Evolutionary conservation across 2,888 invertebrate genomes (phyloP).

Genomic region (Gymnoscelis rufifasciata): DNA sequence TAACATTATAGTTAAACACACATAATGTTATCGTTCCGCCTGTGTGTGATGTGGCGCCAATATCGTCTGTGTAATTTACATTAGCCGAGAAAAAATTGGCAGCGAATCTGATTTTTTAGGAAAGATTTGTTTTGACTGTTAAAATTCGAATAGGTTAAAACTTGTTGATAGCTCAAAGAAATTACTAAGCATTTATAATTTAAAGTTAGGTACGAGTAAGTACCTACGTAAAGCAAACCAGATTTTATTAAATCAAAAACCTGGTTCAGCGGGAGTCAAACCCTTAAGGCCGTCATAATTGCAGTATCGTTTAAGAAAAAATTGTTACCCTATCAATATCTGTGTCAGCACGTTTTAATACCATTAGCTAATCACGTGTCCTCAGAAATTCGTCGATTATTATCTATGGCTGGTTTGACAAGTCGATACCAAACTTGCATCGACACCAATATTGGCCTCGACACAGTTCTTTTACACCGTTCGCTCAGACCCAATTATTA

Average conservation of each 20-base stretch:
- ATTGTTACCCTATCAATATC: constrained; percentile 8
- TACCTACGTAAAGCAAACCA: too few species aligned
- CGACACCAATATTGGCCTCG: constrained; percentile 46
- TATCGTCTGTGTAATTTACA: constrained; percentile 64
- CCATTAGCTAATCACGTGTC: not conserved
- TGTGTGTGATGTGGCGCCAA: constrained; percentile 55
- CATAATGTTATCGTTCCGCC: too few species aligned
- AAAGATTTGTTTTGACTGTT: constrained; percentile 41
- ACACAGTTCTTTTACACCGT: constrained; percentile 58
- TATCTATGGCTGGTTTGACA: not conserved
- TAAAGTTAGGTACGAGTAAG: too few species aligned
- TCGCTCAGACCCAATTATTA: constrained; percentile 56
- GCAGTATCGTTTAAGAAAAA: too few species aligned
- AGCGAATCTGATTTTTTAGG: constrained; percentile 47
- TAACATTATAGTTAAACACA: constrained; percentile 40
- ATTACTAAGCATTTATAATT: constrained; percentile 17
- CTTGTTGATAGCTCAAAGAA: constrained; percentile 49
- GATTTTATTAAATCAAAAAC: too few species aligned
- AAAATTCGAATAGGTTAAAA: constrained; percentile 51
- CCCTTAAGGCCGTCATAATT: too few species aligned
- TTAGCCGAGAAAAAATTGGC: constrained; percentile 63
- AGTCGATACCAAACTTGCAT: not conserved
- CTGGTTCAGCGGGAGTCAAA: too few species aligned
- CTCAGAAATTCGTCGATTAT: too few species aligned
- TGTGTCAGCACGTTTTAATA: constrained; percentile 7